These are phyloP conservation scores for Gymnothorax javanicus DNA, from an alignment of 2,797 vertebrate species.

Conservation along the genomic window DNA sequence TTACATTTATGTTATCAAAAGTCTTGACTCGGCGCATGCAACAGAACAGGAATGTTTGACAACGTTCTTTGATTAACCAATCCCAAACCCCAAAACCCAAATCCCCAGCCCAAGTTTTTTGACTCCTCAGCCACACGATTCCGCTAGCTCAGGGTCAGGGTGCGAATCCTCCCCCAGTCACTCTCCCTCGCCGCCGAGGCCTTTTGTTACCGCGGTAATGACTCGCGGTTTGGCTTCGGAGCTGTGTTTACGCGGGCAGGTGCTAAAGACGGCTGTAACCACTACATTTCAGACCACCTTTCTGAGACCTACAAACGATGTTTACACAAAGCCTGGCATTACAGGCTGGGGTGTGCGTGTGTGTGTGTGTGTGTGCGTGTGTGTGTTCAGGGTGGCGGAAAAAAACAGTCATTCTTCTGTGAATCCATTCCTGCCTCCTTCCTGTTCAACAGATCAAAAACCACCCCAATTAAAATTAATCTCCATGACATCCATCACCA, in stretches of 20 bases:
- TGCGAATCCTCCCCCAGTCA: conserved; percentile 54
- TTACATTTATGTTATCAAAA: too few relatives aligned
- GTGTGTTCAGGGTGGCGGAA: neutral
- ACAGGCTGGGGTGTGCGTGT: conserved; percentile 28
- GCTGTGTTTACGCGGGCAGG: conserved; percentile 67
- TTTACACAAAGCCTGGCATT: conserved; percentile 56
- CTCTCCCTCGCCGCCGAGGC: conserved; percentile 18
- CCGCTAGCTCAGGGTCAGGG: conserved; percentile 58
- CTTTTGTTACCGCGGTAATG: conserved; percentile 67
- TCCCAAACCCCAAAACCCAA: neutral
- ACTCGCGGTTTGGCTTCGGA: conserved; percentile 77
- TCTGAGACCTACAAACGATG: conserved; percentile 70
- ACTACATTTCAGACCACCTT: conserved; percentile 77
- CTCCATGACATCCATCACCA: neutral
- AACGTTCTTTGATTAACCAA: neutral
- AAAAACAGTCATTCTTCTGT: neutral
- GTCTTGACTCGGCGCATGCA: too few relatives aligned
- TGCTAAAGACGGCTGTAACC: conserved; percentile 60
- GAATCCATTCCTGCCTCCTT: neutral
- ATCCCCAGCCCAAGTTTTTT: conserved; percentile 30
- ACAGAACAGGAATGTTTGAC: neutral
- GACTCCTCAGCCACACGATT: conserved; percentile 44
- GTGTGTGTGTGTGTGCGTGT: neutral
- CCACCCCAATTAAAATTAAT: neutral
- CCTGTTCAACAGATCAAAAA: neutral